Conservation (phyloP, 2,888 invertebrate species). For the Elmis aenea region DNA sequence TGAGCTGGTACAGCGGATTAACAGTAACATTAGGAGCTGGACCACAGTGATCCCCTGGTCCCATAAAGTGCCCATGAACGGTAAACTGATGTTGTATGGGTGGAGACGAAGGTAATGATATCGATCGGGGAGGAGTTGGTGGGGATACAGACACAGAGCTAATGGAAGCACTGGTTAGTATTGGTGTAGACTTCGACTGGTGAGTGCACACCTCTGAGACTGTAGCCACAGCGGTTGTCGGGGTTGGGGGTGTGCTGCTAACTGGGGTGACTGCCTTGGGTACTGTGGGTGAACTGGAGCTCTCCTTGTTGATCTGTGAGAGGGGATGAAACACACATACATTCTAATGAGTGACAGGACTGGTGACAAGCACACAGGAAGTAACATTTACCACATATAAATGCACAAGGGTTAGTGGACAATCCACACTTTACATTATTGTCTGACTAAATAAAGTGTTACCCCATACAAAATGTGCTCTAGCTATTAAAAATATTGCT, state of each 20-base stretch:
- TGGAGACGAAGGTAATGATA: slow-evolving; percentile 34
- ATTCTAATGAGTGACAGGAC: slow-evolving; percentile 14
- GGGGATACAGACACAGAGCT: slow-evolving; percentile 26
- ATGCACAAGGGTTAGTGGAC: slow-evolving; percentile 18
- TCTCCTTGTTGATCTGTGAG: slow-evolving; percentile 57
- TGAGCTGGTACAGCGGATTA: slow-evolving; percentile 52
- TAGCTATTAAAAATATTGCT: too few species aligned
- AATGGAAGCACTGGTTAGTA: slow-evolving; percentile 34
- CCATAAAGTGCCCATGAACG: slow-evolving; percentile 44
- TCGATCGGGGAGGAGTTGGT: slow-evolving; percentile 21
- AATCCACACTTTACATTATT: too few species aligned
- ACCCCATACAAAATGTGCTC: too few species aligned
- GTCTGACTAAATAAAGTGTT: too few species aligned
- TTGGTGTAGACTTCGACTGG: slow-evolving; percentile 35
- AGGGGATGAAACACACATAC: slow-evolving; percentile 34
- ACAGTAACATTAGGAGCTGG: slow-evolving; percentile 67
- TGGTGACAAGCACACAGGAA: slow-evolving; percentile 17
- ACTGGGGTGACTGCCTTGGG: slow-evolving; percentile 38
- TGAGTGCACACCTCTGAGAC: slow-evolving; percentile 47
- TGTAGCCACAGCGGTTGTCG: slow-evolving; percentile 27
- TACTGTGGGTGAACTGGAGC: slow-evolving; percentile 46
- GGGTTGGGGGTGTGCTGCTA: slow-evolving; percentile 23
- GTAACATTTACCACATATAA: slow-evolving; percentile 11
- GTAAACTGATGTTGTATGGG: slow-evolving; percentile 46
- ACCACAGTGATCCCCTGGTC: slow-evolving; percentile 51